phyloP scores from a whole-genome alignment of 2,113 vertebrate species.

The Microtus oregoni region DNA sequence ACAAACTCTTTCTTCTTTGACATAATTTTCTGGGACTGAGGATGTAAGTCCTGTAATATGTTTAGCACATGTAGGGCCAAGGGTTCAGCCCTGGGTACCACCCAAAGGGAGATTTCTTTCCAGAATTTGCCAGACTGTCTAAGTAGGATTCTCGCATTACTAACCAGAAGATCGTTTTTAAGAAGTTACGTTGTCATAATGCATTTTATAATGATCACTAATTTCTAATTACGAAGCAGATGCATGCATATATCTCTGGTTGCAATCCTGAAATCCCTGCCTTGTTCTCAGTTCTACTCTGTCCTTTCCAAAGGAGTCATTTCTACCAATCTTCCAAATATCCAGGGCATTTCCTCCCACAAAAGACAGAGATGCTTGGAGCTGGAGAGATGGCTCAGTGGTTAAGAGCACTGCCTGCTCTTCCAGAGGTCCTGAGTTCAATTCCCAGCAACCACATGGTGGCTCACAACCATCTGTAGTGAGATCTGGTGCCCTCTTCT shows the following conservation, averaged over 20 bases:
- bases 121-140: background rate
- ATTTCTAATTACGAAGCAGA: conserved; percentile 1
- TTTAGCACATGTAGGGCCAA: background rate
- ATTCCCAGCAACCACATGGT: too few relatives aligned
- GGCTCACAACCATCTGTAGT: too few relatives aligned
- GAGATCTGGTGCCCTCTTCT: too few relatives aligned
- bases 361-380: background rate
- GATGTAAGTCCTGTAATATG: background rate
- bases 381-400: too few relatives aligned
- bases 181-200: background rate
- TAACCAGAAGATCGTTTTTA: background rate
- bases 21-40: background rate
- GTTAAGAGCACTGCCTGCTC: too few relatives aligned
- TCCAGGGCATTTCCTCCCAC: background rate
- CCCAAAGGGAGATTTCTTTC: background rate
- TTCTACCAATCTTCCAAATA: background rate
- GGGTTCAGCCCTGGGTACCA: background rate
- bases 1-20: conserved; percentile 4
- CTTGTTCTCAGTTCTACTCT: background rate
- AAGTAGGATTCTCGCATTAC: background rate
- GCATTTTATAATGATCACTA: conserved; percentile 15
- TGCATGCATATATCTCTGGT: background rate
- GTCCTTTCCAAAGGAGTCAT: background rate
- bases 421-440: too few relatives aligned
- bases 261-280: background rate